Percentiles rank a stretch among this genome's conserved stretches.
phyloP scores from a whole-genome alignment of 2,888 invertebrate genomes.

The Harpalus rubripes region DNA sequence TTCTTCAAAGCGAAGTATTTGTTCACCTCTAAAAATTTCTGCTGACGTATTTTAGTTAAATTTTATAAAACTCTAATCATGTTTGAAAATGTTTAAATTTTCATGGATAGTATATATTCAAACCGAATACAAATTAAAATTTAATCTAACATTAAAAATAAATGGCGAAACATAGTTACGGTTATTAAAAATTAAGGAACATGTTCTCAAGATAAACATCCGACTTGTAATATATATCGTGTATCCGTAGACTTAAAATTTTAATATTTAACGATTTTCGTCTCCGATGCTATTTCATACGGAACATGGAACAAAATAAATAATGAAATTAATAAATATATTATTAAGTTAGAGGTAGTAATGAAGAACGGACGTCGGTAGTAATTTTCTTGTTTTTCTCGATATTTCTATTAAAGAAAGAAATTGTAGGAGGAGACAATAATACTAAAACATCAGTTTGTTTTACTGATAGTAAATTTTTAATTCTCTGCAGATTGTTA shows the following conservation, averaged over 20 bases:
- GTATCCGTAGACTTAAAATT: background rate
- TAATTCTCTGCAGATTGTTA: too few relatives aligned
- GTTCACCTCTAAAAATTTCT: too few relatives aligned
- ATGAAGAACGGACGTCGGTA: background rate
- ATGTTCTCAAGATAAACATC: background rate
- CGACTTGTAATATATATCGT: background rate
- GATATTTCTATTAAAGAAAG: background rate
- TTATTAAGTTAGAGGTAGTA: background rate
- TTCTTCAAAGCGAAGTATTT: too few relatives aligned
- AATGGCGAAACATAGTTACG: background rate
- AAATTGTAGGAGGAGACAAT: too few relatives aligned
- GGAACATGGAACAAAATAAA: background rate
- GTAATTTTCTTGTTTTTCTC: background rate
- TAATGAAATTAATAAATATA: conserved; percentile 12
- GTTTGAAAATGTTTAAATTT: background rate
- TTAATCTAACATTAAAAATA: background rate
- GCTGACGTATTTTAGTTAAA: too few relatives aligned
- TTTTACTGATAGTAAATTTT: too few relatives aligned
- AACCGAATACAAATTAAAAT: conserved; percentile 21
- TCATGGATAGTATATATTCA: conserved; percentile 7
- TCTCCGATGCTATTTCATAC: conserved; percentile 5
- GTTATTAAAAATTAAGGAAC: conserved; percentile 19
- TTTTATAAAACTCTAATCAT: too few relatives aligned
- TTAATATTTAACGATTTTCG: conserved; percentile 18
- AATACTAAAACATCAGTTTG: too few relatives aligned